Conservation (phyloP, 2,888 invertebrate genomes). For the Euphydryas editha region DNA sequence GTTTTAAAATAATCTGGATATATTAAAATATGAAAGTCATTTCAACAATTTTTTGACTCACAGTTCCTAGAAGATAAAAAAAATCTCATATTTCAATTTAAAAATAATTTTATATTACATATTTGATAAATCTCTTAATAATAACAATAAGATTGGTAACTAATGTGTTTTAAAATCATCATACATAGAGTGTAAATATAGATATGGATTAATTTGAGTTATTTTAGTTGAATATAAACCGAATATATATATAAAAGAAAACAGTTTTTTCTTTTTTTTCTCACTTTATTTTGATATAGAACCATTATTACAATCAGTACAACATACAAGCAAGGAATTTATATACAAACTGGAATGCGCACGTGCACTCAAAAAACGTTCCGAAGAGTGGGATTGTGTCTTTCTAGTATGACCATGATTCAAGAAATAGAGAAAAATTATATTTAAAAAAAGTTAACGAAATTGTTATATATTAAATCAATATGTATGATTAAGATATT, state of each 20-base stretch:
- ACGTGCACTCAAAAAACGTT: no score
- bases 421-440: no score
- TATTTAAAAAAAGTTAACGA: no score
- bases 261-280: no score
- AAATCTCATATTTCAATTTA: not conserved
- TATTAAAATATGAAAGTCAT: not conserved
- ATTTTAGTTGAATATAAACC: conserved; percentile 4
- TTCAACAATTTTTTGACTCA: not conserved
- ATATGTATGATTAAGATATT: no score
- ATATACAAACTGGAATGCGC: no score
- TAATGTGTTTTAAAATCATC: conserved; percentile 1
- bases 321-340: no score
- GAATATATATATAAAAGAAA: not conserved
- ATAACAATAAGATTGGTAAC: not conserved
- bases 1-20: not conserved
- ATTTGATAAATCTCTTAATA: not conserved
- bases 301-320: no score
- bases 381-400: no score
- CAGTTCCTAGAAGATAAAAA: conserved; percentile 4
- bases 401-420: no score
- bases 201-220: not conserved
- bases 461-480: no score
- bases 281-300: no score
- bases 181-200: conserved; percentile 8
- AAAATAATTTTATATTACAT: not conserved